Conservation (phyloP, 2,888 invertebrate species). For the Rotaria socialis region DNA sequence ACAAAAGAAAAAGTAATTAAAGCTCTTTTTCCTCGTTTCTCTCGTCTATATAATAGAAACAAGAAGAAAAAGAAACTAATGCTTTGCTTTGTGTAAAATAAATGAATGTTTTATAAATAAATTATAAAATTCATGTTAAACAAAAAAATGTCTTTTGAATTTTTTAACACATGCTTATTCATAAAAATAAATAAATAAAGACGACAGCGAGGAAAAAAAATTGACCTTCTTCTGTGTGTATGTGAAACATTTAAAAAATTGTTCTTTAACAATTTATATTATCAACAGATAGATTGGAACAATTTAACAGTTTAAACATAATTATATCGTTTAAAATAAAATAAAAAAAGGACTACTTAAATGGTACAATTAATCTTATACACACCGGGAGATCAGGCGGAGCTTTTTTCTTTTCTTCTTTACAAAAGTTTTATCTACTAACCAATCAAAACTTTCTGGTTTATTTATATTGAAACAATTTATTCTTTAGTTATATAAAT, state of each 20-base stretch:
- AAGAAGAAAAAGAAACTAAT: not conserved
- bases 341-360: not conserved
- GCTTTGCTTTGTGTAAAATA: not conserved
- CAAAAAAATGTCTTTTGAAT: not conserved
- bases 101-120: conserved; percentile 20
- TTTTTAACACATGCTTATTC: not conserved
- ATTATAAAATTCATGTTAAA: conserved; percentile 15
- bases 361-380: not conserved
- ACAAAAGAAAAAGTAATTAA: not conserved
- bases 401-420: not conserved
- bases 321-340: not conserved
- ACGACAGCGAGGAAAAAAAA: no score
- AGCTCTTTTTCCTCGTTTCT: not conserved
- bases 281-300: not conserved
- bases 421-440: not conserved
- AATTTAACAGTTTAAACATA: not conserved
- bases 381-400: not conserved
- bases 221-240: not conserved
- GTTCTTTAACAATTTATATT: not conserved
- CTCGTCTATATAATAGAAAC: not conserved
- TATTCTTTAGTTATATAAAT: not conserved
- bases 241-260: not conserved
- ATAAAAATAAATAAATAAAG: not conserved
- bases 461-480: not conserved
- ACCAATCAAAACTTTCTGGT: not conserved